Percentiles rank a stretch among this genome's conserved stretches.
Evolutionary conservation across 2,797 vertebrate species (phyloP).

Genomic region (Lacerta viridis): DNA sequence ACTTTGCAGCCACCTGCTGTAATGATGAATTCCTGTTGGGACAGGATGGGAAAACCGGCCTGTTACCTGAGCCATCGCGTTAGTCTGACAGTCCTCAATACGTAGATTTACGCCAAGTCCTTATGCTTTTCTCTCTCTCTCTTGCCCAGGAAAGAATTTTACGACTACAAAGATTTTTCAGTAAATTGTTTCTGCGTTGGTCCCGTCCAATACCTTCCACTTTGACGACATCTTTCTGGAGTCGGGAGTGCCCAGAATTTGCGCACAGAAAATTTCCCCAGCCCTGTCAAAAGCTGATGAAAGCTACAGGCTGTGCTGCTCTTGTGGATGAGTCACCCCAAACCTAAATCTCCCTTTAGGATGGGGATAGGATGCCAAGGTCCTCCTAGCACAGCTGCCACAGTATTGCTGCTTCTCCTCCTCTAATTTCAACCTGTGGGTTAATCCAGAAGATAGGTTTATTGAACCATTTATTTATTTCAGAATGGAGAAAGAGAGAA

Average conservation of each 20-base stretch:
- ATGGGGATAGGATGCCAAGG: background rate
- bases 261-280: constrained; percentile 14
- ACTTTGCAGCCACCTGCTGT: constrained; percentile 21
- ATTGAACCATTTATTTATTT: background rate
- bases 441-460: constrained; percentile 19
- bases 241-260: constrained; percentile 27
- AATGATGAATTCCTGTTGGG: constrained; percentile 33
- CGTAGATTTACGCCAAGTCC: constrained; percentile 54
- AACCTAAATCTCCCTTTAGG: constrained; percentile 12
- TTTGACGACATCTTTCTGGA: constrained; percentile 55
- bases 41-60: constrained; percentile 46
- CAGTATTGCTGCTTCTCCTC: background rate
- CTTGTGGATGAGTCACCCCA: constrained; percentile 29
- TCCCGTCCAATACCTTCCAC: constrained; percentile 59
- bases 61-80: constrained; percentile 64
- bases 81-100: constrained; percentile 59
- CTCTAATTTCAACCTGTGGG: constrained; percentile 25
- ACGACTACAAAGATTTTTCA: constrained; percentile 54
- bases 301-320: constrained; percentile 29
- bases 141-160: constrained; percentile 55
- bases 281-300: constrained; percentile 17
- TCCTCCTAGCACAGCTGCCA: background rate
- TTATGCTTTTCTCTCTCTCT: constrained; percentile 43
- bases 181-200: constrained; percentile 54
- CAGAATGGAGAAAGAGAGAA: background rate